Evolutionary conservation across 2,113 vertebrate species (phyloP).

Genomic region (Todiramphus chloris): DNA sequence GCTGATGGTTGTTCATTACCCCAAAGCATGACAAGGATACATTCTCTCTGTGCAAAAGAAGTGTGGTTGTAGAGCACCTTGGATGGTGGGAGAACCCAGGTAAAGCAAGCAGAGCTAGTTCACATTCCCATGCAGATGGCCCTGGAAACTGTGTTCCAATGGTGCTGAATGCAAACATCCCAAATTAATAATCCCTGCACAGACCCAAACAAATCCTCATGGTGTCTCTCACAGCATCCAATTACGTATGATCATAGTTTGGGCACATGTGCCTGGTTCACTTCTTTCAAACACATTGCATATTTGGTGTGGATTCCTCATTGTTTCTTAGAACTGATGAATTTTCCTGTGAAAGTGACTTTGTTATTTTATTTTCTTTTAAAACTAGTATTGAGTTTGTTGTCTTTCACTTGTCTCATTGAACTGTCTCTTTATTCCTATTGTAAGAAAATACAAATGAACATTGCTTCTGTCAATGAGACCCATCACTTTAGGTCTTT

Average conservation of each 20-base stretch:
- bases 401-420: not conserved
- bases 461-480: not conserved
- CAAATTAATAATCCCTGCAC: not conserved
- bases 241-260: no score
- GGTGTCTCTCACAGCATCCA: not conserved
- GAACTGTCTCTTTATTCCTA: not conserved
- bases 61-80: accelerated
- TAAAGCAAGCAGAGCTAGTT: not conserved
- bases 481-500: not conserved
- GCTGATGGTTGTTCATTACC: not conserved
- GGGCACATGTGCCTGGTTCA: no score
- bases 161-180: accelerated
- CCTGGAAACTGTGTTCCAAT: not conserved
- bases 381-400: not conserved
- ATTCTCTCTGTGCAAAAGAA: not conserved
- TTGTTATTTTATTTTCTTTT: not conserved
- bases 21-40: not conserved
- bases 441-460: not conserved
- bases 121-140: not conserved
- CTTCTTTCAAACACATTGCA: accelerated
- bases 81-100: not conserved
- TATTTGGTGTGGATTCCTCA: not conserved
- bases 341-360: not conserved
- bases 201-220: not conserved
- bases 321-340: not conserved